Evolutionary conservation across 2,888 invertebrate genomes (phyloP).

Genomic region (Troilus luridus): DNA sequence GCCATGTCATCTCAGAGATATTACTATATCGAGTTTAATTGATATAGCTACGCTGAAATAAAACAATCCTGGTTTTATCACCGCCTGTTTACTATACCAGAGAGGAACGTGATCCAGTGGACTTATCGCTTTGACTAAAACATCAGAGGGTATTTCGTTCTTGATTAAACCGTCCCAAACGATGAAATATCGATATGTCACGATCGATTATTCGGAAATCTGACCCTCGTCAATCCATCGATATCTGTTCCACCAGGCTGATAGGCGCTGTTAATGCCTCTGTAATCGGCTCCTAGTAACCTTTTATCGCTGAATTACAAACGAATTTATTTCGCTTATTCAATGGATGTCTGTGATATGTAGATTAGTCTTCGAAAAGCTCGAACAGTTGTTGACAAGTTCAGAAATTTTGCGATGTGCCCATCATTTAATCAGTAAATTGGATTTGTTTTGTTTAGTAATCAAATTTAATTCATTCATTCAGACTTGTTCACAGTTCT

Average conservation of each 20-base stretch:
- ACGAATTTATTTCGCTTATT: background rate
- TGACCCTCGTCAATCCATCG: too few relatives aligned
- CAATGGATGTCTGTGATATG: background rate
- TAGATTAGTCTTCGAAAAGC: too few relatives aligned
- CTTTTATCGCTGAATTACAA: background rate
- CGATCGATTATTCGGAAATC: background rate
- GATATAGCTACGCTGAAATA: background rate
- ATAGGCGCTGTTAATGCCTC: background rate
- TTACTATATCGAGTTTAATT: background rate
- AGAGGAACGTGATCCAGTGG: background rate
- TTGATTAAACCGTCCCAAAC: background rate
- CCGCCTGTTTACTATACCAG: background rate
- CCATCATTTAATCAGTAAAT: too few relatives aligned
- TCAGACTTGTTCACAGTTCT: too few relatives aligned
- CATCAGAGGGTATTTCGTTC: background rate
- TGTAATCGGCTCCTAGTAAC: background rate
- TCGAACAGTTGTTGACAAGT: too few relatives aligned
- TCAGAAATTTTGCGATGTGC: too few relatives aligned
- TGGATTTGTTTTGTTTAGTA: too few relatives aligned
- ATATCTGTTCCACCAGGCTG: background rate
- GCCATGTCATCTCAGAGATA: too few relatives aligned
- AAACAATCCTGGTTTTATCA: background rate
- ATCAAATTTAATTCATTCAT: too few relatives aligned
- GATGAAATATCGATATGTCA: background rate
- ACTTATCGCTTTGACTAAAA: background rate